Percentiles rank a stretch among this genome's conserved stretches.
phyloP scores from a whole-genome alignment of 1,140 invertebrate genomes.

The Semibalanus balanoides region DNA sequence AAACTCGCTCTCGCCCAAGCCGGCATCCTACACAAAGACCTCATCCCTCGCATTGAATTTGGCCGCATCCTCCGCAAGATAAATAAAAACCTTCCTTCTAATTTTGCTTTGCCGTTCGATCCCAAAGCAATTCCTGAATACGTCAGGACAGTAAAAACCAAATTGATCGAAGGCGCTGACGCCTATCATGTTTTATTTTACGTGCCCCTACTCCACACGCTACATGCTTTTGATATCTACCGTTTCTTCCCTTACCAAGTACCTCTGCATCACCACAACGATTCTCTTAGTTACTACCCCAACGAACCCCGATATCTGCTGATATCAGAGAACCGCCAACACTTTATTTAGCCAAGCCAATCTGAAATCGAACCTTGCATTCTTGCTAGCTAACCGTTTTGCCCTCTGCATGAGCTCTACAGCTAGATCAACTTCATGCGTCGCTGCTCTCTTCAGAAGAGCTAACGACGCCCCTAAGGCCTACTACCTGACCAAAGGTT shows the following conservation, averaged over 20 bases:
- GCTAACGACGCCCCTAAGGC: neutral
- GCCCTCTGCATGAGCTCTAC: neutral
- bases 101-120: neutral
- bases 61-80: neutral
- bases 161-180: neutral
- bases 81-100: neutral
- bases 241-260: neutral
- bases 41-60: neutral
- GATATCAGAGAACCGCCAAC: neutral
- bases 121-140: neutral
- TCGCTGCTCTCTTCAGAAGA: neutral
- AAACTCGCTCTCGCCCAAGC: neutral
- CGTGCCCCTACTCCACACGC: neutral
- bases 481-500: neutral
- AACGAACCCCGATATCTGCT: neutral
- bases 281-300: neutral
- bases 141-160: neutral
- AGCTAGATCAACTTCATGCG: neutral
- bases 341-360: neutral
- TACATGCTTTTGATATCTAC: neutral
- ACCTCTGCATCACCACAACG: neutral
- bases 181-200: neutral
- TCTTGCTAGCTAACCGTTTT: neutral
- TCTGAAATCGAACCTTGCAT: neutral
- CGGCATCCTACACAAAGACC: neutral